Evolutionary conservation across 1,140 invertebrate species (phyloP), one percentile per base, ranked within the genome.

Genomic region (Caenorhabditis tropicalis): DNA sequence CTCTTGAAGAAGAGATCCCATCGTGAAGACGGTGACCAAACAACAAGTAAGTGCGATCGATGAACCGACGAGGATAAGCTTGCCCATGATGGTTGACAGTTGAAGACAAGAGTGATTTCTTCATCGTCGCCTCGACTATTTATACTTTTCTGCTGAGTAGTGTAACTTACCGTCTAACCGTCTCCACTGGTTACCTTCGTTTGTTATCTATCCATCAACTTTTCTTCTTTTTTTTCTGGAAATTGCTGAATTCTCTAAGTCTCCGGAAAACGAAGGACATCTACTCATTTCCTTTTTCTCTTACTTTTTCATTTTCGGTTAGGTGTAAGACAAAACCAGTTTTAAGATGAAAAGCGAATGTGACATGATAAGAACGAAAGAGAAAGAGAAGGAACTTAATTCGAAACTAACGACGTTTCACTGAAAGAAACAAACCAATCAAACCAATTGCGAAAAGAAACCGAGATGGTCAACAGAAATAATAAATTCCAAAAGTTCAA

Each of bases 61-160:
- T 24, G 65, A 74, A 24, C 65, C 65, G 19, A 74, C 36, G 19
- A 74, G 36, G 36, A 74, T 74, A 21, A 74, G 65, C 65, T 74
- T 74, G 65, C 65, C 65, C 65, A 74, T 74, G 65, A 74, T n/a
- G n/a, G n/a, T 74, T 43, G 65, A 43, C n/a, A 27, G n/a, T 74
- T 74, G 65, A 74, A 74, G 65, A 74, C 65, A 74, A 74, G 65
- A 74, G 65, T 74, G 65, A 74, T 43, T 74, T 43, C 65, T 43
- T 10, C 36, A 15, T 39, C 36, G 36, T 3, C 24, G 36, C 36
- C 36, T 12, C 21, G 10, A 2, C 36, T 43, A 46, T 74, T 74
- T 74, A 74, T 74, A 74, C 65, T 24, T 3, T 43, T 74, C 33
- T 9, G 6, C 21, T 74, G 10, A 15, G 19, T 9, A 46, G 60